These are phyloP conservation scores for Gymnoscopelus braueri DNA, from an alignment of 2,797 vertebrate genomes.

Conservation along the genomic window DNA sequence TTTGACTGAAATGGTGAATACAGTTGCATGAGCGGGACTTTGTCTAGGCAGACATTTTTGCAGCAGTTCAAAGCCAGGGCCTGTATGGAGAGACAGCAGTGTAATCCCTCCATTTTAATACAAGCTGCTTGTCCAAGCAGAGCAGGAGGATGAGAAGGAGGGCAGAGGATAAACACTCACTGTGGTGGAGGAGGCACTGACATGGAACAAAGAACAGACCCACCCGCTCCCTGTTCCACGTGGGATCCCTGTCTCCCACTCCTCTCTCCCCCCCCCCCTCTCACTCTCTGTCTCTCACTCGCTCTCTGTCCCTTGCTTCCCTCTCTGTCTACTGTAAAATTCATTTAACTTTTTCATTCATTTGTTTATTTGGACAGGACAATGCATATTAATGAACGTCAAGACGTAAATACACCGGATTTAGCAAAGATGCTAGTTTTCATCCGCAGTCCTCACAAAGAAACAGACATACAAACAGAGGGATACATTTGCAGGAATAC, in stretches of 20 bases:
- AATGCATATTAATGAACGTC: no score
- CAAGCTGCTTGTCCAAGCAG: slow-evolving; percentile 30
- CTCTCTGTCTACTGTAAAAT: neutral
- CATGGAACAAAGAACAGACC: slow-evolving; percentile 21
- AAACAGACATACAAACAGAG: no score
- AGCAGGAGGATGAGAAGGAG: slow-evolving; percentile 30
- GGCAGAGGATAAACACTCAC: slow-evolving; percentile 32
- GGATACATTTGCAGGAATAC: no score
- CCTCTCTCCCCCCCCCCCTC: neutral
- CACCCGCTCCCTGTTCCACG: slow-evolving; percentile 13
- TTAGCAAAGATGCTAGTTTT: no score
- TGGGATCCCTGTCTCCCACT: slow-evolving; percentile 3
- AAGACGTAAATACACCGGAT: no score
- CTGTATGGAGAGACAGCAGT: slow-evolving; percentile 16
- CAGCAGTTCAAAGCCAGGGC: neutral
- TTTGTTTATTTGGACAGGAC: no score
- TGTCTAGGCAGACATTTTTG: no score
- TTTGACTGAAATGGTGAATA: no score
- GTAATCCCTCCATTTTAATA: slow-evolving; percentile 43
- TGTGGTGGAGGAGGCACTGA: slow-evolving; percentile 13
- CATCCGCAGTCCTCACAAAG: no score
- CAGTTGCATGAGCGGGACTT: no score
- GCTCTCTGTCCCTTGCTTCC: neutral
- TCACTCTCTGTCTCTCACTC: neutral
- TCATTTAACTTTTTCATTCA: no score